phyloP scores from a whole-genome alignment of 2,797 vertebrate genomes.

The Schizopygopsis malacanthus region DNA sequence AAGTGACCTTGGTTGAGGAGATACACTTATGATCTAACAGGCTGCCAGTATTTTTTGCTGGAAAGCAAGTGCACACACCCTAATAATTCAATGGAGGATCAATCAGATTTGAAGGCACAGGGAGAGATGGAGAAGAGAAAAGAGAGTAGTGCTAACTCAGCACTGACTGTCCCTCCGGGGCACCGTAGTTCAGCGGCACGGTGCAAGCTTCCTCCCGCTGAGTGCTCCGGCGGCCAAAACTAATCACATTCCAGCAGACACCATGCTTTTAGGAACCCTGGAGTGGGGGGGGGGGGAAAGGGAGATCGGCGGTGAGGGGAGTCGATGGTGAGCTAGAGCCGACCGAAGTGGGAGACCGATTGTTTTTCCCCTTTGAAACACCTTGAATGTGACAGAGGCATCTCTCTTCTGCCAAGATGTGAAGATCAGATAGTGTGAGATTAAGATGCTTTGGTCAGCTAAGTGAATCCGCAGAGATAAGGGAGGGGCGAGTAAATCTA shows the following conservation, averaged over 20 bases:
- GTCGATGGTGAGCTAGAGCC: constrained; percentile 28
- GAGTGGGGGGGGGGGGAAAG: constrained; percentile 59
- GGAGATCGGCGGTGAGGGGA: constrained; percentile 16
- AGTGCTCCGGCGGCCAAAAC: constrained; percentile 76
- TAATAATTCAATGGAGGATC: constrained; percentile 85
- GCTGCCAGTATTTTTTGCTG: constrained; percentile 66
- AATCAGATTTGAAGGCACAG: constrained; percentile 81
- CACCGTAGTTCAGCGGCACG: constrained; percentile 64
- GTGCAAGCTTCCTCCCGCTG: constrained; percentile 47
- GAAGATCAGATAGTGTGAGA: constrained; percentile 88
- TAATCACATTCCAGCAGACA: constrained; percentile 93
- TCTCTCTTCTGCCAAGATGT: constrained; percentile 93
- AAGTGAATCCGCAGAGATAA: constrained; percentile 83
- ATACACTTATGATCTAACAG: constrained; percentile 83
- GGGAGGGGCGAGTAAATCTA: constrained; percentile 84
- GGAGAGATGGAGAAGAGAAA: constrained; percentile 64
- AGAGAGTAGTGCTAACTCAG: constrained; percentile 66
- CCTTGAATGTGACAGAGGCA: constrained; percentile 98
- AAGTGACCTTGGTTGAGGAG: constrained; percentile 81
- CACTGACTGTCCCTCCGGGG: constrained; percentile 77
- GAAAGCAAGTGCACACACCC: constrained; percentile 62
- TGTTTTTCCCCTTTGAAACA: constrained; percentile 98
- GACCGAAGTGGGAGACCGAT: constrained; percentile 75
- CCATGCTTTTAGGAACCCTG: constrained; percentile 89
- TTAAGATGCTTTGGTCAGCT: constrained; percentile 99